phyloP scores from a whole-genome alignment of 2,888 invertebrate genomes.

The Heteropelma amictum region DNA sequence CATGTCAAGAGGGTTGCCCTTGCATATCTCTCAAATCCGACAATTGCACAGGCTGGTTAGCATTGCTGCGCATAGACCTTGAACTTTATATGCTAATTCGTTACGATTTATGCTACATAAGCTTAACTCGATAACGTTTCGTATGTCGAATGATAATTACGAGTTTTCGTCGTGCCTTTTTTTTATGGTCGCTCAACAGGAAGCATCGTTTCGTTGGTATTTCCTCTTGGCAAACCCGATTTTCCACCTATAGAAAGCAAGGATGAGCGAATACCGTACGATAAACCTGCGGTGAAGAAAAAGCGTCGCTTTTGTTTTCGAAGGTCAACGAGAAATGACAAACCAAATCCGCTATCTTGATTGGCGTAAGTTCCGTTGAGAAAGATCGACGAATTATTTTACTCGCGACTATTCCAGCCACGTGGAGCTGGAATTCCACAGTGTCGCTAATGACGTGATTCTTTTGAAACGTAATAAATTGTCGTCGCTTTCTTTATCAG shows the following conservation, averaged over 20 bases:
- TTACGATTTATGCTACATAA: constrained; percentile 43
- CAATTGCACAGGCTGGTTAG: constrained; percentile 25
- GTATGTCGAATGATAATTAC: constrained; percentile 50
- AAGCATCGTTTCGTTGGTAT: constrained; percentile 13
- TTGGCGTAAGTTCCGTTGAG: constrained; percentile 17
- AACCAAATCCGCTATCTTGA: constrained; percentile 16
- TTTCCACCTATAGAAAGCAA: not conserved
- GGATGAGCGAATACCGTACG: not conserved
- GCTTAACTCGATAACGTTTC: constrained; percentile 45
- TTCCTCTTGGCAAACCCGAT: constrained; percentile 11
- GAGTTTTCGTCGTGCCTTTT: constrained; percentile 37
- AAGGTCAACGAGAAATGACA: not conserved
- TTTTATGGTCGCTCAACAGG: constrained; percentile 24
- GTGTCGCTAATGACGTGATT: not conserved
- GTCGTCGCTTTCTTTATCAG: constrained; percentile 4
- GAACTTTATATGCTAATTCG: constrained; percentile 53
- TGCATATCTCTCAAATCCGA: constrained; percentile 40
- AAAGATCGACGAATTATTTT: constrained; percentile 6
- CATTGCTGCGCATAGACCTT: constrained; percentile 51
- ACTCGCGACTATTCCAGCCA: constrained; percentile 5
- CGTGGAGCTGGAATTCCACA: constrained; percentile 30
- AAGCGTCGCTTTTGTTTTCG: not conserved
- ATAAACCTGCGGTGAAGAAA: not conserved
- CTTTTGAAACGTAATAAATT: constrained; percentile 6
- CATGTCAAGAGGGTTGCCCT: constrained; percentile 43